Conservation (phyloP, 2,888 invertebrate species). For the Lottia scabra region DNA sequence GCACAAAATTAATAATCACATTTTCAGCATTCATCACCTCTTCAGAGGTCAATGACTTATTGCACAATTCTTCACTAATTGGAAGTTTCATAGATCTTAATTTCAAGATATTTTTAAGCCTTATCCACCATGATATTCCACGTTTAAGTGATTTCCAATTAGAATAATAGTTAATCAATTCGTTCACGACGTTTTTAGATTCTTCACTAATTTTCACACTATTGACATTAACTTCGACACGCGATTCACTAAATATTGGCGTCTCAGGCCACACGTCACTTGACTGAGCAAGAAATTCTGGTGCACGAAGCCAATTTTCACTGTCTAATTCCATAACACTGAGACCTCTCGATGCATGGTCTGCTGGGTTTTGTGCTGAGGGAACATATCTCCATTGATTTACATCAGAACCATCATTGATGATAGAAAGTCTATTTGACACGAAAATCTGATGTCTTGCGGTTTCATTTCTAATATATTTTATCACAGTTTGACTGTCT, state of each 20-base stretch:
- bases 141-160: constrained; percentile 9
- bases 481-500: no score
- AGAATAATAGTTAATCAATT: constrained; percentile 6
- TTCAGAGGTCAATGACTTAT: not conserved
- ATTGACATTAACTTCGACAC: not conserved
- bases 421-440: constrained; percentile 40
- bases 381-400: constrained; percentile 26
- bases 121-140: not conserved
- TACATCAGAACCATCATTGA: constrained; percentile 9
- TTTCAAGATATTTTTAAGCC: not conserved
- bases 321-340: not conserved
- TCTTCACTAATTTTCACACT: no score
- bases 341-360: constrained; percentile 37
- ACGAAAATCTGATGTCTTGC: constrained; percentile 45
- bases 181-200: not conserved
- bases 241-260: not conserved
- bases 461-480: no score
- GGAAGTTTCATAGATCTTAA: not conserved
- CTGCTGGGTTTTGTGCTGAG: constrained; percentile 39
- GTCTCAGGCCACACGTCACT: not conserved
- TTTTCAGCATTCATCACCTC: not conserved
- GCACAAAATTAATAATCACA: not conserved
- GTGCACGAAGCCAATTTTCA: constrained; percentile 26
- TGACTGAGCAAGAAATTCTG: not conserved
- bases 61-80: not conserved